Evolutionary conservation across 2,888 invertebrate species (phyloP).

Genomic region (Hirtodrosophila cameraria): DNA sequence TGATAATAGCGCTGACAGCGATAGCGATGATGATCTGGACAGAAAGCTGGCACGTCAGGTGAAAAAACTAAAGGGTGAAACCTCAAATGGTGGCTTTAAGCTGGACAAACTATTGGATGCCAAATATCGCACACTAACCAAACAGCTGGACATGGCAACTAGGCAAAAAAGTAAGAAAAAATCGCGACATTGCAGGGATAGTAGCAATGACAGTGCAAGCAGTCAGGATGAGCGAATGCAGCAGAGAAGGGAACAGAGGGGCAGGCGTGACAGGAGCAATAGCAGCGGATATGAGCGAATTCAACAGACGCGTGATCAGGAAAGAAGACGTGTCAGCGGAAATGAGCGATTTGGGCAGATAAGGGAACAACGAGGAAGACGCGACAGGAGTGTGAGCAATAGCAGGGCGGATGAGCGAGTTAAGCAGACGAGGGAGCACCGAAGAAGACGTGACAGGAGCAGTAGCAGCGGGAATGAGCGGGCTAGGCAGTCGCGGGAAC

Average conservation of each 20-base stretch:
- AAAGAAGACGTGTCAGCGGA: background rate
- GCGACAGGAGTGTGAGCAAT: background rate
- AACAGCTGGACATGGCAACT: slow-evolving; percentile 82
- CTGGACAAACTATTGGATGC: slow-evolving; percentile 81
- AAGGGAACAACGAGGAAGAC: background rate
- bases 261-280: slow-evolving; percentile 7
- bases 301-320: background rate
- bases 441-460: slow-evolving; percentile 7
- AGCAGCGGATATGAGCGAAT: background rate
- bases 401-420: background rate
- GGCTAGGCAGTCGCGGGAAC: too few relatives aligned
- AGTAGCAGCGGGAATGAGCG: slow-evolving; percentile 1
- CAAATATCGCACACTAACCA: slow-evolving; percentile 83
- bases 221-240: slow-evolving; percentile 5
- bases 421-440: background rate
- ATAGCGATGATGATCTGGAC: slow-evolving; percentile 86
- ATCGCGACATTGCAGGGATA: slow-evolving; percentile 23
- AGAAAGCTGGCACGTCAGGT: slow-evolving; percentile 85
- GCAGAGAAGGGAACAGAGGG: background rate
- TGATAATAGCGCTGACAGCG: slow-evolving; percentile 34
- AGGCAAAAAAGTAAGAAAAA: slow-evolving; percentile 55
- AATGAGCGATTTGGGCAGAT: background rate
- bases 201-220: slow-evolving; percentile 29
- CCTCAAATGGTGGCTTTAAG: slow-evolving; percentile 69
- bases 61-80: slow-evolving; percentile 86